Base-by-base conservation (phyloP, 2,888 invertebrate genomes). In the Drosophila ustulata region DNA sequence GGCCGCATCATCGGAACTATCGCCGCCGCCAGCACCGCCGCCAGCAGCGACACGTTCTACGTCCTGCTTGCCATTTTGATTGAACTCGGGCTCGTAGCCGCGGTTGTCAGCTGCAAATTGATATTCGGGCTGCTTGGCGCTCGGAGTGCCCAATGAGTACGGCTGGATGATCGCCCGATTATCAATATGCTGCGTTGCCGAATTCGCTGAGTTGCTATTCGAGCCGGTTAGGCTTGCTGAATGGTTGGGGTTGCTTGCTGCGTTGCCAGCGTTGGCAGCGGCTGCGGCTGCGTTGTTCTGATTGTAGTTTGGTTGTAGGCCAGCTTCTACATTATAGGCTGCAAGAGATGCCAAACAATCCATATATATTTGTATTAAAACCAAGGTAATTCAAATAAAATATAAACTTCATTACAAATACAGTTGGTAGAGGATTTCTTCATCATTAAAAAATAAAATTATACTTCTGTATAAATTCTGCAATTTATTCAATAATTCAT, bases 291-390 rank as follows among this genome's bases (percentile, higher is more conserved):
- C 93, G 94, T 93, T 89, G 92, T 72, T 82, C 69, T 85, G 87
- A 82, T 96, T 96, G 95, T 96, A 96, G 95, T 96, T 96, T 92
- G 94, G 92, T 93, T 95, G 95, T 93, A 94, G 95, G 94, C 96
- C 95, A 94, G 95, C 95, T 94, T 96, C 96, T 96, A 96, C 96
- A 96, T 96, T 96, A 96, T 96, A 95, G 94, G 95, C 96, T 96
- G 92, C 11, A 94, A 91, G 2, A 3, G 11, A 37, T 11, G n/a
- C 34, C 34, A 37, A 37, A 2, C 11, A 11, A 37, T 4, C 11
- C 34, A 37, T 1, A n/a, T 4, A 4, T 34, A 11, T 11, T n/a
- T 11, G 3, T 9, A 1, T 34, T 28, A 28, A 32, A 6, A 30
- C 3, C 8, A 5, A 30, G 6, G 6, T 0, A 30, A 18, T 18